Base-by-base conservation (phyloP, 1,140 invertebrate species). In the Nasonia vitripennis region DNA sequence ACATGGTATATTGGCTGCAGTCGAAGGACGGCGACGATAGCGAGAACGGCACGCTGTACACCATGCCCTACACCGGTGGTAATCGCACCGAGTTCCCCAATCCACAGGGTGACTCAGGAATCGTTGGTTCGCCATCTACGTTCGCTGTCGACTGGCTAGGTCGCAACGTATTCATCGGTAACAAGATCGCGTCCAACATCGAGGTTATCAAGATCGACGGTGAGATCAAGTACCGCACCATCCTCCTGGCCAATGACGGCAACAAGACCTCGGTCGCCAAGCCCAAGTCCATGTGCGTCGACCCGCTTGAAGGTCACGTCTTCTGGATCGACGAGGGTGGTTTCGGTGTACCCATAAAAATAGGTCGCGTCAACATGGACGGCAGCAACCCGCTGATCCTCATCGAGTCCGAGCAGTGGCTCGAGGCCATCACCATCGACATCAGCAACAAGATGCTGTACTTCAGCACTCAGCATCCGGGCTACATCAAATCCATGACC, bases 141-240 rank as follows among this genome's bases (percentile, higher is more conserved):
- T 95, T 99, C 48, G 98, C 98, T 0, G 97, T 99, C 90, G 99
- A 99, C 91, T 99, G 98, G 98, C 94, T 99, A 45, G 98, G 98
- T 11, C 94, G 98, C 67, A 99, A 99, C 93, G 91, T 99, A 10
- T 99, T 97, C 90, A 96, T 99, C 88, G 98, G 98, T 14, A 99
- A 99, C 90, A 95, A 96, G 27, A 95, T 97, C 68, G 97, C 98
- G 12, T 97, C 97, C 37, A 99, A 98, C 86, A 98, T 99, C 84
- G 98, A 99, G 93, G 96, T 98, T 0, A 95, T 99, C 3, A 96
- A 96, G 90, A 95, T 98, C 1, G 97, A 98, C 90, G 96, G 97
- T 0, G 97, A 98, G 91, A 94, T 95, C 0, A 96, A 96, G 88
- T 96, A 97, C 90, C 94, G 98, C n/a, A 95, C 96, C 37, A 96